phyloP scores from a whole-genome alignment of 2,888 invertebrate species.

The Rhingia rostrata region DNA sequence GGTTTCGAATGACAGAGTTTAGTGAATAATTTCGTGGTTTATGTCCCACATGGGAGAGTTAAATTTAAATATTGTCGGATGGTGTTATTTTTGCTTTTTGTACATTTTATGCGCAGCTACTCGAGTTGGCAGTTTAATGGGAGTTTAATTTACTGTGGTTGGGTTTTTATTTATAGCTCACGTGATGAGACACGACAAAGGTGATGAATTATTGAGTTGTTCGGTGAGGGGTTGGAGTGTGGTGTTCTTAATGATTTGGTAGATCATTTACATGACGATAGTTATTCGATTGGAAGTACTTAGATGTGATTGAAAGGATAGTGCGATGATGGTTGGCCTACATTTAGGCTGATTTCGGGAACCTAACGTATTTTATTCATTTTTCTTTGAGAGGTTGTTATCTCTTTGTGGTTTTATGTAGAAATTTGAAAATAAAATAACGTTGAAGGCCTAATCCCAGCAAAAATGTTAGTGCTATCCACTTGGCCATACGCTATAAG shows the following conservation, averaged over 20 bases:
- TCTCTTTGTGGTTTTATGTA: too few species aligned
- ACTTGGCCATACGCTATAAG: too few species aligned
- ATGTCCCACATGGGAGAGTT: slow-evolving; percentile 41
- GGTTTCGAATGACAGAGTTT: slow-evolving; percentile 67
- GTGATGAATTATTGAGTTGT: slow-evolving; percentile 52
- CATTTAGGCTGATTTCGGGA: too few species aligned
- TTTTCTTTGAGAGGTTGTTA: too few species aligned
- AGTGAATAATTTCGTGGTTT: slow-evolving; percentile 53
- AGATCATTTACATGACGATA: too few species aligned
- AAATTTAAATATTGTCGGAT: slow-evolving; percentile 50
- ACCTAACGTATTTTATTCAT: too few species aligned
- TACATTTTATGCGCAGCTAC: not conserved
- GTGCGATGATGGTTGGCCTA: too few species aligned
- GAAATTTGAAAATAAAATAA: too few species aligned
- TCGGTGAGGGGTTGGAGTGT: not conserved
- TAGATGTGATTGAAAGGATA: too few species aligned
- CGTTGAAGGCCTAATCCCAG: too few species aligned
- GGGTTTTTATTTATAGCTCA: slow-evolving; percentile 45
- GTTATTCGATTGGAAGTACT: too few species aligned
- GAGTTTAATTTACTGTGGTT: slow-evolving; percentile 59
- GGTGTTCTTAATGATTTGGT: not conserved
- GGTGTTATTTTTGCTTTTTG: not conserved
- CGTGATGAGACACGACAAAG: slow-evolving; percentile 48
- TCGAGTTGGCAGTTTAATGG: slow-evolving; percentile 53
- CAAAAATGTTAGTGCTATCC: too few species aligned